Base-by-base conservation (phyloP, 2,888 invertebrate genomes). In the Sphaerophoria taeniata region DNA sequence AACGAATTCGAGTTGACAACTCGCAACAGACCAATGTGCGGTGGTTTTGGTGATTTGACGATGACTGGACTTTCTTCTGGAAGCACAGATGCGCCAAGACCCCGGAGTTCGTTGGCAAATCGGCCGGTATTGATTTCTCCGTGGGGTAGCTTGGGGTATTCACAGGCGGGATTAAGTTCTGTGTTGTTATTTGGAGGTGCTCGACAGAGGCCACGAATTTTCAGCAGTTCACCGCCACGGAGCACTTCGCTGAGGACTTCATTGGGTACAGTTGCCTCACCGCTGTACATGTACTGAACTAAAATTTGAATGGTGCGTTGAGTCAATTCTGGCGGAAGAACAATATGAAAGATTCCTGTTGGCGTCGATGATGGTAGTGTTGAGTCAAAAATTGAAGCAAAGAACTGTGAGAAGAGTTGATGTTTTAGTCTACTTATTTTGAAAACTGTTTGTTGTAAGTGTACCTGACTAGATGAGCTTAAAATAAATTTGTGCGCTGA, bases 201-300 rank as follows among this genome's bases (percentile, higher is more conserved):
- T 88, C 96, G 94, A 94, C 96, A 97, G 0, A 97, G 92, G 0
- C 97, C 97, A 61, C 96, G 94, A 65, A 97, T 95, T 90, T 96
- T 95, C 4, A 97, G 92, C 12, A 96, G 94, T 90, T 97, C 97
- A 0, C 97, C 97, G 0, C 97, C 97, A 89, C 95, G 95, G 36
- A 97, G 91, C 1, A 97, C 97, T 86, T 95, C 95, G 88, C 96
- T 96, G 79, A 97, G 91, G 60, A 97, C 96, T 89, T 96, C 97
- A 92, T 97, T 96, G 72, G 96, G 96, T 36, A 97, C 97, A 55
- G 97, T 97, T 36, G 97, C 96, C 87, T 92, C 90, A 88, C 95
- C 95, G 91, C 95, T 95, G 92, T 97, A 97, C 96, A 97, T 97
- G 90, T 97, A 97, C 89, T 97, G 96, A 53, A 97, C 95, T 16